These are phyloP conservation scores for Hirtodrosophila histrioides DNA, from an alignment of 2,888 invertebrate genomes.

Conservation along the genomic window DNA sequence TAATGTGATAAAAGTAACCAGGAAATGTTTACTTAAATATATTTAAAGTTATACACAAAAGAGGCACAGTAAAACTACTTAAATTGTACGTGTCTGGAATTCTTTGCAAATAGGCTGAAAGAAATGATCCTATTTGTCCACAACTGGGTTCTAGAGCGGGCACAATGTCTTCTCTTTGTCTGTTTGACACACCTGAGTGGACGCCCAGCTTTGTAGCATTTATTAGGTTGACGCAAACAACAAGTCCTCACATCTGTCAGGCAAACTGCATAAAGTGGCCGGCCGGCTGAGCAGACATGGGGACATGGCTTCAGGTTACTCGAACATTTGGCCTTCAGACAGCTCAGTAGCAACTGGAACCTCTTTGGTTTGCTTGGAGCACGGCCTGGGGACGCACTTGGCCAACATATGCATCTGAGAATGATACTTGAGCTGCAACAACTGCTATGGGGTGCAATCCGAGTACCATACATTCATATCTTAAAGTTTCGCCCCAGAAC, in stretches of 20 bases:
- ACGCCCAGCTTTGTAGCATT: slow-evolving; percentile 42
- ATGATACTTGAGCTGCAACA: slow-evolving; percentile 57
- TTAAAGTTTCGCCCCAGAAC: slow-evolving; percentile 37
- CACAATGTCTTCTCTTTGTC: slow-evolving; percentile 36
- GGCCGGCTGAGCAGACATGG: background rate
- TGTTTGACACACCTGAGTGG: slow-evolving; percentile 63
- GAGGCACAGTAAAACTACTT: too few species aligned
- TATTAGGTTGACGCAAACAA: slow-evolving; percentile 48
- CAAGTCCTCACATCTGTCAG: slow-evolving; percentile 37
- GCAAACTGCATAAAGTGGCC: slow-evolving; percentile 32
- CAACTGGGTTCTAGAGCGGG: too few species aligned
- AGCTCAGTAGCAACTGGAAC: slow-evolving; percentile 21
- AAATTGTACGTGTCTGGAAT: too few species aligned
- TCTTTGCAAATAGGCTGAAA: too few species aligned
- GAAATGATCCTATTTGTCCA: too few species aligned
- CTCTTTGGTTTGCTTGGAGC: slow-evolving; percentile 33
- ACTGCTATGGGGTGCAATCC: slow-evolving; percentile 3
- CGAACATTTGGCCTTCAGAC: slow-evolving; percentile 53
- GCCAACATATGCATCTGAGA: slow-evolving; percentile 41
- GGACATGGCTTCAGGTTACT: slow-evolving; percentile 29
- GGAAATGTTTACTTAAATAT: too few species aligned
- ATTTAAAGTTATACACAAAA: too few species aligned
- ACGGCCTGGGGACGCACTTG: slow-evolving; percentile 22
- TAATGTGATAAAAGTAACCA: too few species aligned
- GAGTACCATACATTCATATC: slow-evolving; percentile 21